phyloP scores from a whole-genome alignment of 2,888 invertebrate genomes.

The Erebia aethiops region DNA sequence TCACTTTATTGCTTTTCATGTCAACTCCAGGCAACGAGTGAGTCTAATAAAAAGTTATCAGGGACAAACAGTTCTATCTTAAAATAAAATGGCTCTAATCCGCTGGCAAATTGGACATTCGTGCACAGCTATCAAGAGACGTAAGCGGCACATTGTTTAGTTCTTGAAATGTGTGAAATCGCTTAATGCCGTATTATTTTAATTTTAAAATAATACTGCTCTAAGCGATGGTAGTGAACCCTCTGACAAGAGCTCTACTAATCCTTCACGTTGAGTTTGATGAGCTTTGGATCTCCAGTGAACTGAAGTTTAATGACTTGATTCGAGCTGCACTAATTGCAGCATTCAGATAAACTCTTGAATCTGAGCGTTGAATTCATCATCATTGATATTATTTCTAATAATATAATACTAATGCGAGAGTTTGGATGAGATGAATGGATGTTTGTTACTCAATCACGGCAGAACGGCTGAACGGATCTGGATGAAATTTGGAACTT shows the following conservation, averaged over 20 bases:
- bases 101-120: background rate
- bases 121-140: too few species aligned
- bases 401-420: too few species aligned
- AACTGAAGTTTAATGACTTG: constrained; percentile 10
- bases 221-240: background rate
- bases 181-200: too few species aligned
- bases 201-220: too few species aligned
- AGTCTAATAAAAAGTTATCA: constrained; percentile 20
- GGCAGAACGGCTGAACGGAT: too few species aligned
- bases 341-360: background rate
- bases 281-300: constrained; percentile 6
- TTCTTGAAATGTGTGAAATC: too few species aligned
- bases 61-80: background rate
- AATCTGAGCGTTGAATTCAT: background rate
- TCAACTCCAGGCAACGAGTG: constrained; percentile 9
- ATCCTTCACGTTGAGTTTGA: constrained; percentile 3
- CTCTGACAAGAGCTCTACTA: background rate
- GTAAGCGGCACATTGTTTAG: too few species aligned
- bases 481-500: too few species aligned
- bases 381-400: background rate
- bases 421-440: too few species aligned
- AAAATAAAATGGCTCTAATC: background rate
- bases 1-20: constrained; percentile 16
- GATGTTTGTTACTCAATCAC: too few species aligned
- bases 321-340: constrained; percentile 9